Conservation (phyloP, 2,113 vertebrate genomes). For the Alethe diademata region DNA sequence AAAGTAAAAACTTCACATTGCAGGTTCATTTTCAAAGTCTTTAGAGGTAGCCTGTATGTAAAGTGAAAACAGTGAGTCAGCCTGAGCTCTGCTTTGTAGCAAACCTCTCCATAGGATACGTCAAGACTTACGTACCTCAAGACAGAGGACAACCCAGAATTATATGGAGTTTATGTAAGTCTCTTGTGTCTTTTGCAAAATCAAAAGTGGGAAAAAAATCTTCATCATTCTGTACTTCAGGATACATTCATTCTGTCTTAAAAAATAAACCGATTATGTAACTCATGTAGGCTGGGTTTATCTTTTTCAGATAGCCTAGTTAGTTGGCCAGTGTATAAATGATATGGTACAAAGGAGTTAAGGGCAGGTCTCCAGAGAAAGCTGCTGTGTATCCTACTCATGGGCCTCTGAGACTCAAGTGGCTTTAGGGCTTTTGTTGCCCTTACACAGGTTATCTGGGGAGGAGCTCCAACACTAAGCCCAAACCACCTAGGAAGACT, state of each 20-base stretch:
- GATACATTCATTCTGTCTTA: neutral
- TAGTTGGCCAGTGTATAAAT: neutral
- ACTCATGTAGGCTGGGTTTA: neutral
- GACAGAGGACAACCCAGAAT: neutral
- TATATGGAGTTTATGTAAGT: constrained; percentile 1
- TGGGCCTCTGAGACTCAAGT: neutral
- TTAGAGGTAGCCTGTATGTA: neutral
- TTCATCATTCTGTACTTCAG: neutral
- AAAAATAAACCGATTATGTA: neutral
- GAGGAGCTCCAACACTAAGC: neutral
- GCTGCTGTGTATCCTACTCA: neutral
- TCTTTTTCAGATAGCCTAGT: neutral
- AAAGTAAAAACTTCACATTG: neutral
- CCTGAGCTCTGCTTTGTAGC: neutral
- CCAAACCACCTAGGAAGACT: neutral
- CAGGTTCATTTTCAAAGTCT: neutral
- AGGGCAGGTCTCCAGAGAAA: neutral
- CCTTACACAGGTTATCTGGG: neutral
- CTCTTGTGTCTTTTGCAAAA: neutral
- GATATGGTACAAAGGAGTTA: neutral
- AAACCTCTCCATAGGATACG: neutral
- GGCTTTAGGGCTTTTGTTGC: neutral
- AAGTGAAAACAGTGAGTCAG: neutral
- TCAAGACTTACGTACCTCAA: neutral
- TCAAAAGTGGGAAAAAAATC: neutral